Conservation (phyloP, 2,888 invertebrate genomes). For the Tenodera sinensis region DNA sequence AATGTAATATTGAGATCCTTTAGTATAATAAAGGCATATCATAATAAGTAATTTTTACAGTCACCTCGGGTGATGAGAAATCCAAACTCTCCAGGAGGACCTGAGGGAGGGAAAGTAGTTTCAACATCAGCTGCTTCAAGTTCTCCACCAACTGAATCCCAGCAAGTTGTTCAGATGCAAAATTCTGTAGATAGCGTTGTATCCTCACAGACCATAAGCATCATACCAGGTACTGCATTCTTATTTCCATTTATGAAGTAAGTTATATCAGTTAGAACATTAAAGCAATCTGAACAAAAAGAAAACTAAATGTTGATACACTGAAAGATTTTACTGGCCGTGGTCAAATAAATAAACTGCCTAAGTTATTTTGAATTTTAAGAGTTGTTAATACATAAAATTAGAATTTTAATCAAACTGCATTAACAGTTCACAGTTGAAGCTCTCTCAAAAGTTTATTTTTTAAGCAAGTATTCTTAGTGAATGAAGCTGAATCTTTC, state of each 20-base stretch:
- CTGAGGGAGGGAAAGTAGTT: conserved; percentile 9
- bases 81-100: conserved; percentile 13
- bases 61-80: conserved; percentile 8
- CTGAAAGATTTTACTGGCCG: no score
- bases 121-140: background rate
- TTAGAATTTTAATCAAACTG: no score
- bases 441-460: background rate
- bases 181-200: background rate
- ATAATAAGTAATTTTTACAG: background rate
- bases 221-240: conserved; percentile 15
- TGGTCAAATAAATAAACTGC: no score
- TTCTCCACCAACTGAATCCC: background rate
- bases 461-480: background rate
- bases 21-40: background rate
- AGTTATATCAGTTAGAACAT: no score
- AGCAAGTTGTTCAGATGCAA: conserved; percentile 4
- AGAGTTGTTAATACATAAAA: no score
- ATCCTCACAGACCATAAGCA: conserved; percentile 12
- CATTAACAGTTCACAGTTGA: no score
- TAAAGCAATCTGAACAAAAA: no score
- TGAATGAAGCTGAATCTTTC: no score
- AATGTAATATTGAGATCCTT: no score
- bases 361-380: no score
- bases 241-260: background rate
- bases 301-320: no score